phyloP scores from a whole-genome alignment of 2,113 vertebrate species.

The Chascanopsetta lugubris region DNA sequence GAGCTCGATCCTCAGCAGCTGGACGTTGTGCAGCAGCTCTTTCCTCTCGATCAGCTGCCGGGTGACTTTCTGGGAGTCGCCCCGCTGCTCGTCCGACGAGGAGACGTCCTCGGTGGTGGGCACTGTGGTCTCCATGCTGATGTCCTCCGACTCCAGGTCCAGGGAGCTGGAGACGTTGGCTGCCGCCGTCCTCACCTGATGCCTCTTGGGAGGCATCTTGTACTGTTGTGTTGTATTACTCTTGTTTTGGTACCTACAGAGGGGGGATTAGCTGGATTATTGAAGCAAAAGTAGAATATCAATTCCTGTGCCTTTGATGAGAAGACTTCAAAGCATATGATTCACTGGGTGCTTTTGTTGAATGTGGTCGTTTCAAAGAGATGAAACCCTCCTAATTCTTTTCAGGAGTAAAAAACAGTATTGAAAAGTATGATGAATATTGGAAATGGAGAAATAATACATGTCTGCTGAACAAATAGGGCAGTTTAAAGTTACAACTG shows the following conservation, averaged over 20 bases:
- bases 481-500: too few relatives aligned
- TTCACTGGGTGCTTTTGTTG: too few relatives aligned
- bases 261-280: neutral
- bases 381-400: too few relatives aligned
- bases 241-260: neutral
- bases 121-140: constrained; percentile 95
- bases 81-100: constrained; percentile 90
- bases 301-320: too few relatives aligned
- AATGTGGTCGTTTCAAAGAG: too few relatives aligned
- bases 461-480: too few relatives aligned
- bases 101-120: constrained; percentile 94
- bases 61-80: constrained; percentile 86
- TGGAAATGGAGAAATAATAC: too few relatives aligned
- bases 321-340: too few relatives aligned
- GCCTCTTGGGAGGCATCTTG: constrained; percentile 87
- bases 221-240: neutral
- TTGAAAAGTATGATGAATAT: too few relatives aligned
- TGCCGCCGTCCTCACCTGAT: constrained; percentile 65
- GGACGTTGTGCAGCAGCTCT: constrained; percentile 90
- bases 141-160: constrained; percentile 95
- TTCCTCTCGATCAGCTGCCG: constrained; percentile 93
- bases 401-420: too few relatives aligned
- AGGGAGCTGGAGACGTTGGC: constrained; percentile 91
- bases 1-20: constrained; percentile 92
- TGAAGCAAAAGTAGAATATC: neutral